A percentile compares a stretch with the other conserved stretches of the same genome.
These are phyloP conservation scores for Nyleta sp. DNA, from an alignment of 2,888 invertebrate genomes.

Conservation along the genomic window DNA sequence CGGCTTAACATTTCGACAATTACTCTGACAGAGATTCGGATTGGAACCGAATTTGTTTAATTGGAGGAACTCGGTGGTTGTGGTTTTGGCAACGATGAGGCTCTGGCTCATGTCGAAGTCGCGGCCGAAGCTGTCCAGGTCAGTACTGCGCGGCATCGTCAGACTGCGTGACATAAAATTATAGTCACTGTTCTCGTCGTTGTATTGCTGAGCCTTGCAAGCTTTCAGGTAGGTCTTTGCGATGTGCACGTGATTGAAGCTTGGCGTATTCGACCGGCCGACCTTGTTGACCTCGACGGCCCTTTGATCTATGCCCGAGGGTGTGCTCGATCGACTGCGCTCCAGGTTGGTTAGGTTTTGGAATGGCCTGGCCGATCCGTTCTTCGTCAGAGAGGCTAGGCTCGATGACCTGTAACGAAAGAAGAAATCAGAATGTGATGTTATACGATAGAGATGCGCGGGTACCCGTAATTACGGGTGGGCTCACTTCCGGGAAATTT, in stretches of 20 bases:
- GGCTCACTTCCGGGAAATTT: too few species aligned
- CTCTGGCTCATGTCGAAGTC: constrained; percentile 81
- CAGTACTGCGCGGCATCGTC: constrained; percentile 71
- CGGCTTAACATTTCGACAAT: constrained; percentile 7
- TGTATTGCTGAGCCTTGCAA: constrained; percentile 70
- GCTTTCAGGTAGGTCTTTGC: constrained; percentile 73
- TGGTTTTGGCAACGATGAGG: constrained; percentile 79
- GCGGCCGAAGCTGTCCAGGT: constrained; percentile 72
- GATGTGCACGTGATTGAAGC: constrained; percentile 74
- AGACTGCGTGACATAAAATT: constrained; percentile 76
- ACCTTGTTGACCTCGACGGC: constrained; percentile 69
- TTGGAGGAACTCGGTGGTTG: constrained; percentile 79
- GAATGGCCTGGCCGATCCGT: constrained; percentile 74
- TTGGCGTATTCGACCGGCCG: constrained; percentile 74
- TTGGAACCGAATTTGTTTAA: constrained; percentile 77
- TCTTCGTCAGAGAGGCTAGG: constrained; percentile 79
- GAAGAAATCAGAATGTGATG: background rate
- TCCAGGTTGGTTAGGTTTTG: constrained; percentile 76
- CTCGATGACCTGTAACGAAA: constrained; percentile 78
- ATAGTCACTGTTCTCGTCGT: constrained; percentile 71
- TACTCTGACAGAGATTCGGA: constrained; percentile 71
- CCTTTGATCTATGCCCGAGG: constrained; percentile 58
- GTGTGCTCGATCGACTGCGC: constrained; percentile 71
- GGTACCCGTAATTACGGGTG: too few species aligned
- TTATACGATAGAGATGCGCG: too few species aligned